These are phyloP conservation scores for Melinopterus prodromus DNA, from an alignment of 2,888 invertebrate genomes.

Conservation along the genomic window DNA sequence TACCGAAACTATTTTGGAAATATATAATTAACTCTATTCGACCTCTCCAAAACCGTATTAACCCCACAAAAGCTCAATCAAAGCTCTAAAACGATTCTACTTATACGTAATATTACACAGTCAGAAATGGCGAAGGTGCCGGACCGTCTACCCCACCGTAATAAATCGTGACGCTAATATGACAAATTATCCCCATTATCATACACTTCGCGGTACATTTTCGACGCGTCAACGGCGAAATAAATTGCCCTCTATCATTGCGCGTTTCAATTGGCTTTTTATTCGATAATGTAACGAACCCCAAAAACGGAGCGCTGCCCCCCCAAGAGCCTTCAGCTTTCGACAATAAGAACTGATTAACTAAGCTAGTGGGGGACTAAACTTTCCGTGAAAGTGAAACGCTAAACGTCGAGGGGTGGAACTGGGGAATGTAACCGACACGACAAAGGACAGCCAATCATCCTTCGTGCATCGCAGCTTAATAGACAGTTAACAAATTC, in stretches of 20 bases:
- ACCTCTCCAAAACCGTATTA: not conserved
- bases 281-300: not conserved
- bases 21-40: not conserved
- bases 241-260: not conserved
- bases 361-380: not conserved
- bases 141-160: not conserved
- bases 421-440: not conserved
- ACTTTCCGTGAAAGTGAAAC: not conserved
- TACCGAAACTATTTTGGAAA: too few species aligned
- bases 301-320: not conserved
- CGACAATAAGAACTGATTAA: not conserved
- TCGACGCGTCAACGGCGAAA: not conserved
- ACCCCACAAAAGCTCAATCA: not conserved
- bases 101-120: not conserved
- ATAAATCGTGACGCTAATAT: not conserved
- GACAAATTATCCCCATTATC: not conserved
- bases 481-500: not conserved
- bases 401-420: not conserved
- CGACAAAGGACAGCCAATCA: constrained; percentile 4
- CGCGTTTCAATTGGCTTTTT: not conserved
- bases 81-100: not conserved
- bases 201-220: not conserved
- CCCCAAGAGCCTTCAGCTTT: not conserved
- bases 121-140: not conserved
- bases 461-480: not conserved